Evolutionary conservation across 2,113 vertebrate genomes (phyloP).

Genomic region (Ophthalmolycus amberensis): DNA sequence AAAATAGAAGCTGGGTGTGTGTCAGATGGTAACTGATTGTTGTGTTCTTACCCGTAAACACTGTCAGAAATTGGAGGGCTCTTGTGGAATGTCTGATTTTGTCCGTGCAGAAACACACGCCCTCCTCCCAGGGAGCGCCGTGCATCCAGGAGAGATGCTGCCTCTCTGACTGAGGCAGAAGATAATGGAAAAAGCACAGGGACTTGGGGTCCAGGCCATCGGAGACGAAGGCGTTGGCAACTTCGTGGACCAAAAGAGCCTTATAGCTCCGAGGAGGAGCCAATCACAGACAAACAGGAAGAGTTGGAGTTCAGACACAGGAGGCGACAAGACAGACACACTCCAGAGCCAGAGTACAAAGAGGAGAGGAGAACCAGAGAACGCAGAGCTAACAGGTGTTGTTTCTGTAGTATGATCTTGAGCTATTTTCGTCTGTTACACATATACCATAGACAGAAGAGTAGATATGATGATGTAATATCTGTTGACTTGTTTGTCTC

Average conservation of each 20-base stretch:
- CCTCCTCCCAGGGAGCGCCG: conserved; percentile 22
- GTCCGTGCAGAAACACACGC: conserved; percentile 31
- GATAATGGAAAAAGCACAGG: conserved; percentile 52
- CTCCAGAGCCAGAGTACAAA: conserved; percentile 9
- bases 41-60: conserved; percentile 6
- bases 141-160: conserved; percentile 81
- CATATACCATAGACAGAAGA: neutral
- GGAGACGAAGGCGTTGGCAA: conserved; percentile 76
- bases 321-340: conserved; percentile 37
- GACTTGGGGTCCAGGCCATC: neutral
- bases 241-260: conserved; percentile 70
- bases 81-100: conserved; percentile 28
- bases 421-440: neutral
- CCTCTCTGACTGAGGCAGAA: conserved; percentile 81
- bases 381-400: conserved; percentile 56
- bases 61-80: conserved; percentile 30
- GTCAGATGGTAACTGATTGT: conserved; percentile 21
- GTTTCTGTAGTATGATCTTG: neutral
- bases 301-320: conserved; percentile 50
- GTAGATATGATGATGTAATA: neutral
- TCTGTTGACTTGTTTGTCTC: conserved; percentile 3
- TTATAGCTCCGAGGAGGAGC: conserved; percentile 76
- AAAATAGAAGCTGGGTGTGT: conserved; percentile 43
- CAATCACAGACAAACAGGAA: conserved; percentile 55
- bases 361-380: conserved; percentile 38